Conservation (phyloP, 37 sponge, comb jelly and placozoan genomes). For the Axinella damicornis region DNA sequence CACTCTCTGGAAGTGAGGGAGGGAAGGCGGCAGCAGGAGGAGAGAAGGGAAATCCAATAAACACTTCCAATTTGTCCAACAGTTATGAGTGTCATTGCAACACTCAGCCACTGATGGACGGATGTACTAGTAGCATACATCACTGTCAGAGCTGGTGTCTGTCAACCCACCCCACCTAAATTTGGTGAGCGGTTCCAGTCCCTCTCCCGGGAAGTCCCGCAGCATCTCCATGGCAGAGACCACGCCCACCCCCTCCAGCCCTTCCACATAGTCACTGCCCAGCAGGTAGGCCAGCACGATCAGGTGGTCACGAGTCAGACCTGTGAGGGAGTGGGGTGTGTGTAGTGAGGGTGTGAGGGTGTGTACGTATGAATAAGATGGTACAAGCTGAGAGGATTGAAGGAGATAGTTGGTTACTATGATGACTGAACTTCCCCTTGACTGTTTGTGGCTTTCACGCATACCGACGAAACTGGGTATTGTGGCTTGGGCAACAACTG, state of each 20-base stretch:
- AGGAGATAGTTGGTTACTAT: no score
- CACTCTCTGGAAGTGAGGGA: slow-evolving; percentile 14
- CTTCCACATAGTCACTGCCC: slow-evolving; percentile 97
- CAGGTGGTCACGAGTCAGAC: slow-evolving; percentile 72
- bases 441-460: no score
- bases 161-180: slow-evolving; percentile 79
- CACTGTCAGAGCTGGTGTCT: neutral
- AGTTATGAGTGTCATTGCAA: no score
- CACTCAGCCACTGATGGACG: neutral
- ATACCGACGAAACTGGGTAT: no score
- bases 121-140: no score
- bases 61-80: no score
- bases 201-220: slow-evolving; percentile 70
- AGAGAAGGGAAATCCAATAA: neutral
- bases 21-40: neutral
- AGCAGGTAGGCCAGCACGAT: slow-evolving; percentile 83
- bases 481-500: no score
- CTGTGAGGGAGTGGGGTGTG: slow-evolving; percentile 25
- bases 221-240: slow-evolving; percentile 89
- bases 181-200: slow-evolving; percentile 59
- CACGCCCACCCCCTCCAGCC: slow-evolving; percentile 85
- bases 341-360: no score
- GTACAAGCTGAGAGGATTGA: no score
- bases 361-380: no score
- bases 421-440: no score